These are phyloP conservation scores for Gobio gobio DNA, from an alignment of 2,113 vertebrate species.

Conservation along the genomic window DNA sequence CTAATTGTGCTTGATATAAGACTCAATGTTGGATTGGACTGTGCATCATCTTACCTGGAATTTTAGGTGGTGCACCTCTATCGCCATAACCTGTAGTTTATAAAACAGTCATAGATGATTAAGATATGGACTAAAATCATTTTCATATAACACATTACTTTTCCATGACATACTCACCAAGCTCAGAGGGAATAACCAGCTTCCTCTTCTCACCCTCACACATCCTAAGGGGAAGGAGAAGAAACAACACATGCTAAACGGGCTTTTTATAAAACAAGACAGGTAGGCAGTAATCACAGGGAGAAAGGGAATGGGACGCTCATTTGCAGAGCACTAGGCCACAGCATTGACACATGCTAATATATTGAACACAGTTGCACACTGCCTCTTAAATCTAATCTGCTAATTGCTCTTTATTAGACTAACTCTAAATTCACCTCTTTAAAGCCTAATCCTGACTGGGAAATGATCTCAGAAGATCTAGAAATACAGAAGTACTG, in stretches of 20 bases:
- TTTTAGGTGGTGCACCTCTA: constrained; percentile 89
- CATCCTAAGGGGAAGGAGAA: constrained; percentile 74
- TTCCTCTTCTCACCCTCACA: constrained; percentile 94
- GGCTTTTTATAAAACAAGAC: background rate
- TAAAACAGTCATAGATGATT: background rate
- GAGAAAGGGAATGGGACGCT: background rate
- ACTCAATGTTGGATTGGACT: background rate
- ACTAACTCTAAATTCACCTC: background rate
- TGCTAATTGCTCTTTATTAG: background rate
- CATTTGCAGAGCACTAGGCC: background rate
- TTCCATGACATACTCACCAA: constrained; percentile 72
- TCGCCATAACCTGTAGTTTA: constrained; percentile 82
- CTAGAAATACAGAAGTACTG: background rate
- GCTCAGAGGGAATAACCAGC: constrained; percentile 88
- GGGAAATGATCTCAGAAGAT: background rate
- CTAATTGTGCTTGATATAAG: background rate
- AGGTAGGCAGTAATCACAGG: background rate
- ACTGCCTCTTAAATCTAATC: background rate
- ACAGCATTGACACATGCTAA: background rate
- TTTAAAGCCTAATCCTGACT: background rate
- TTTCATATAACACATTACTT: background rate
- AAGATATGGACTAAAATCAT: background rate
- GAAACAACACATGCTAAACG: background rate
- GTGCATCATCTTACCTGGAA: constrained; percentile 76
- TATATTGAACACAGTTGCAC: background rate